Evolutionary conservation across 2,888 invertebrate genomes (phyloP), one percentile per base, ranked within the genome.

Genomic region (Hydropsyche betteni): DNA sequence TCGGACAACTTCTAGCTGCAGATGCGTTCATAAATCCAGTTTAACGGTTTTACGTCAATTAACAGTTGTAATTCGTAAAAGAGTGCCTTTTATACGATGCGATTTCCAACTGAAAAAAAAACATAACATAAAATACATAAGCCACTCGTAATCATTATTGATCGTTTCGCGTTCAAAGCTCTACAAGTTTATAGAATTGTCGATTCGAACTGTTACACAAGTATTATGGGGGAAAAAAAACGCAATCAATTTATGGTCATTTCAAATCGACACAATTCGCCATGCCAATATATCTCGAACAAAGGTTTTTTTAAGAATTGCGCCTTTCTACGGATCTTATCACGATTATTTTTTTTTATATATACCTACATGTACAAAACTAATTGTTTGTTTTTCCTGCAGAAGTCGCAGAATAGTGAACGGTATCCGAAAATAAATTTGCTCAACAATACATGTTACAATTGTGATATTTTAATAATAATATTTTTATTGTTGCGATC

Each of bases 31-130:
- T 64, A 51, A 53, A 72, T 72, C 55, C 52, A 72, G 58, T 72
- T 72, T 72, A 72, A 52, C 72, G 58, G 58, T 72, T 58, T 36
- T n/a, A 72, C 61, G 70, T 70, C 70, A 70, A 70, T 70, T 70
- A 70, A 70, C 70, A 70, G 70, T 70, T 70, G 70, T 53, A 70
- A 70, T 70, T 70, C 69, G 44, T 44, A 51, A 51, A 51, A 51
- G 34, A 53, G 53, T 70, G 53, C 53, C 53, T 70, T 64, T 70
- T 52, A 53, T 70, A 44, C 44, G 51, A 14, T 34, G 70, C 70
- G 33, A 70, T 51, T 70, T 70, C 70, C 33, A 70, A 44, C 44
- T 24, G 52, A 44, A 52, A 70, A 51, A 70, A 70, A 70, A 53
- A 52, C 51, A 33, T 69, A 24, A 64, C 64, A 44, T 44, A 44